Evolutionary conservation across 2,888 invertebrate species (phyloP).

Genomic region (Cephus sareptanus): DNA sequence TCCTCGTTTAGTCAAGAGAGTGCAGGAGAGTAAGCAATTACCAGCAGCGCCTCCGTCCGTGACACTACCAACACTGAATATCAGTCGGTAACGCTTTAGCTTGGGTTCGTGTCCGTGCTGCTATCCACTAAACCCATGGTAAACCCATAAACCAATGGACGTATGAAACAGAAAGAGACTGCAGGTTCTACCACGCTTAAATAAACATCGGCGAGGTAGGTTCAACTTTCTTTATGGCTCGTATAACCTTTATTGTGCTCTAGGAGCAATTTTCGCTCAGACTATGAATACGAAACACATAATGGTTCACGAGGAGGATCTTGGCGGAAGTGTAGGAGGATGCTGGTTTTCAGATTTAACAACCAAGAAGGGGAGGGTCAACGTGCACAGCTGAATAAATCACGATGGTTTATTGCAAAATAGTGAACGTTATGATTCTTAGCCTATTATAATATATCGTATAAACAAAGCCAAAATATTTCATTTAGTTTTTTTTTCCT

Average conservation of each 20-base stretch:
- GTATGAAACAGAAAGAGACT: not conserved
- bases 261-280: constrained; percentile 58
- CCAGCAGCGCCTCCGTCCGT: not conserved
- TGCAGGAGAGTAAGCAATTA: not conserved
- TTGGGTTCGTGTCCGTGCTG: not conserved
- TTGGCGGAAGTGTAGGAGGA: constrained; percentile 22
- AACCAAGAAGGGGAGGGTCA: constrained; percentile 25
- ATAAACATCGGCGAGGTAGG: constrained; percentile 50
- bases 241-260: constrained; percentile 59
- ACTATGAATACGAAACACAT: constrained; percentile 61
- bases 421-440: constrained; percentile 16
- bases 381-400: constrained; percentile 18
- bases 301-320: constrained; percentile 25
- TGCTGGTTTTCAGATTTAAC: constrained; percentile 48
- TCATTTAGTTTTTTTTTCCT: not conserved
- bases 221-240: constrained; percentile 55
- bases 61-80: not conserved
- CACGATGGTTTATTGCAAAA: constrained; percentile 22
- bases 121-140: not conserved
- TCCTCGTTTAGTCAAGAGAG: not conserved
- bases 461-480: not conserved
- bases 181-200: constrained; percentile 31
- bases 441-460: constrained; percentile 13
- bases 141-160: not conserved
- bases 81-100: not conserved